Percentiles rank a stretch among this genome's conserved stretches.
Conservation (phyloP, 2,888 invertebrate genomes). For the Chalcosyrphus nemorum region DNA sequence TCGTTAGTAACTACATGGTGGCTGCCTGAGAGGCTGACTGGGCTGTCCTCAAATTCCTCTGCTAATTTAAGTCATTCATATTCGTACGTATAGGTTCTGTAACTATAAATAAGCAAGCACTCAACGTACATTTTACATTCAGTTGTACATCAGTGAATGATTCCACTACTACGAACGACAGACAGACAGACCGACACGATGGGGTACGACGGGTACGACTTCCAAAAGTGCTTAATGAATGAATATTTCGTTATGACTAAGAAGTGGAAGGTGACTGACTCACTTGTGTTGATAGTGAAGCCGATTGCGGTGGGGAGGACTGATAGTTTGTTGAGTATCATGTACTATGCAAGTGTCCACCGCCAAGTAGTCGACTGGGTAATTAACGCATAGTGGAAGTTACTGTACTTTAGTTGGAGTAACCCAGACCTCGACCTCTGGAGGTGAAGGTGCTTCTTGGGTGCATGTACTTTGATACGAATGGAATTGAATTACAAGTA, state of each 20-base stretch:
- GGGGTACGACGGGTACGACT: not conserved
- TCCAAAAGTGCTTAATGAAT: constrained; percentile 32
- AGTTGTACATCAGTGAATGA: constrained; percentile 43
- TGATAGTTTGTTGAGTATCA: not conserved
- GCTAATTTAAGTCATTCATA: constrained; percentile 49
- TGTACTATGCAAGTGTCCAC: constrained; percentile 11
- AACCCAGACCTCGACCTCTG: constrained; percentile 50
- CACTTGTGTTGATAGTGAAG: constrained; percentile 2
- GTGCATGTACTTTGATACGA: not conserved
- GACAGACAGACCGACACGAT: not conserved
- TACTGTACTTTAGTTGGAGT: constrained; percentile 11
- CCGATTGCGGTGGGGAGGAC: not conserved
- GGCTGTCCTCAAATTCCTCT: constrained; percentile 20
- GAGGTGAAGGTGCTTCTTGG: constrained; percentile 19
- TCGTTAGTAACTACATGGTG: not conserved
- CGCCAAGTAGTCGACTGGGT: not conserved
- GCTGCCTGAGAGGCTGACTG: not conserved
- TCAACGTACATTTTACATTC: not conserved
- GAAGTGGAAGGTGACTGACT: constrained; percentile 49
- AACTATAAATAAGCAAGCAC: not conserved
- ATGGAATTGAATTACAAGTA: not conserved
- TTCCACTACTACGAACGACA: not conserved
- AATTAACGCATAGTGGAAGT: constrained; percentile 13
- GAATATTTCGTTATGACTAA: constrained; percentile 18
- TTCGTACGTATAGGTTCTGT: constrained; percentile 10